Conservation (phyloP, 2,113 vertebrate genomes). For the Heterochromis multidens region DNA sequence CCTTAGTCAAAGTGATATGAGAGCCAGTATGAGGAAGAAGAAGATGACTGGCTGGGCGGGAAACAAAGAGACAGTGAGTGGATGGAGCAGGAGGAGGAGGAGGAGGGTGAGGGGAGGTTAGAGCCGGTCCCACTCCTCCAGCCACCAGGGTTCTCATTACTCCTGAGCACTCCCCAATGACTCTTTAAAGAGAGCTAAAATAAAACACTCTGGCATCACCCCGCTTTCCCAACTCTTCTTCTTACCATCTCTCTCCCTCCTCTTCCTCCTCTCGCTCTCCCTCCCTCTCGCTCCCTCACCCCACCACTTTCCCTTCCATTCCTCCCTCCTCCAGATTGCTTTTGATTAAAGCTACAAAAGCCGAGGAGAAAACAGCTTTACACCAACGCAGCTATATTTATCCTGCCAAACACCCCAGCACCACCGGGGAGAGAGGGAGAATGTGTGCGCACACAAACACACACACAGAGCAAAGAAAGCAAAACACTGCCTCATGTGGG, state of each 20-base stretch:
- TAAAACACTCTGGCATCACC: slow-evolving; percentile 69
- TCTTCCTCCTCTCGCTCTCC: background rate
- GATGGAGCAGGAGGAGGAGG: slow-evolving; percentile 2
- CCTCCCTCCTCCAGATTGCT: slow-evolving; percentile 76
- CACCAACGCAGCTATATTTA: slow-evolving; percentile 78
- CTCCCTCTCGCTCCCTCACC: background rate
- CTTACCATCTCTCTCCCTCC: background rate
- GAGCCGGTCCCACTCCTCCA: slow-evolving; percentile 49
- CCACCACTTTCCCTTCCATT: slow-evolving; percentile 38
- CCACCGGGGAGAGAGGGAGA: slow-evolving; percentile 64
- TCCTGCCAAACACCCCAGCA: slow-evolving; percentile 73
- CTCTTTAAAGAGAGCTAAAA: slow-evolving; percentile 73
- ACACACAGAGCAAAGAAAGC: slow-evolving; percentile 17
- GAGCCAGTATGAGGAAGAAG: slow-evolving; percentile 1
- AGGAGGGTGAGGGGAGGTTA: slow-evolving; percentile 20
- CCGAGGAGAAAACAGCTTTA: slow-evolving; percentile 71
- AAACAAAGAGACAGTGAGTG: slow-evolving; percentile 26
- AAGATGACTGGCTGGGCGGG: slow-evolving; percentile 6
- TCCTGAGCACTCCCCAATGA: slow-evolving; percentile 67
- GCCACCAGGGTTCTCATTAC: slow-evolving; percentile 69
- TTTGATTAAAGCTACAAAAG: slow-evolving; percentile 80
- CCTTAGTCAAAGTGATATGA: slow-evolving; percentile 10
- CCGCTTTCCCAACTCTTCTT: background rate
- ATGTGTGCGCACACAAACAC: slow-evolving; percentile 20
- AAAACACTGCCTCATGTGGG: slow-evolving; percentile 53